Evolutionary conservation across 2,113 vertebrate genomes (phyloP).

Genomic region (Riparia riparia): DNA sequence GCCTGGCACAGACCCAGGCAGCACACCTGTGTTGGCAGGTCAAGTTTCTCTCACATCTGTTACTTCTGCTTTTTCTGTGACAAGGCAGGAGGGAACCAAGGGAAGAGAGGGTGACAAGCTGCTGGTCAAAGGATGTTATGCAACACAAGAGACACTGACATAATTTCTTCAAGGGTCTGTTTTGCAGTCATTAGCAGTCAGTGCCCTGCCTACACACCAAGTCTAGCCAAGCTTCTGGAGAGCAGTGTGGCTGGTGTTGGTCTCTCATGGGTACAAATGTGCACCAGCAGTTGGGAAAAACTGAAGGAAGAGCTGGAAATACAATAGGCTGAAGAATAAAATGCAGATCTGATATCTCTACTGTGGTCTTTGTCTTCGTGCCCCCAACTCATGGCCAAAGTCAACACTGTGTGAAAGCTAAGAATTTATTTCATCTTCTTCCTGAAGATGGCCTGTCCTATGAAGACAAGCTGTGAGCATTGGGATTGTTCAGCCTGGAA

Average conservation of each 20-base stretch:
- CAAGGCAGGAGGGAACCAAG: neutral
- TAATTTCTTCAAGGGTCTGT: neutral
- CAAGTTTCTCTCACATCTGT: neutral
- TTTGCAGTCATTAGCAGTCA: neutral
- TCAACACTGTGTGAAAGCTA: neutral
- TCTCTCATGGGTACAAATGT: neutral
- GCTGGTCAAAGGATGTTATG: neutral
- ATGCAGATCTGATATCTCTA: neutral
- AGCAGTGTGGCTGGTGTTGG: neutral
- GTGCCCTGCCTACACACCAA: neutral
- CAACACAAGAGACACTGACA: neutral
- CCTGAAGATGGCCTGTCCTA: neutral
- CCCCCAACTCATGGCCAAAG: neutral
- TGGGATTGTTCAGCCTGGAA: neutral
- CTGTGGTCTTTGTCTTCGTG: rapidly evolving
- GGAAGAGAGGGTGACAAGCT: neutral
- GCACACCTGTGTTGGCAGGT: neutral
- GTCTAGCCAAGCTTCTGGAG: neutral
- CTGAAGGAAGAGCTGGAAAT: neutral
- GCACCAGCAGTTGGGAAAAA: neutral
- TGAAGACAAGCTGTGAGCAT: neutral
- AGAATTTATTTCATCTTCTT: neutral
- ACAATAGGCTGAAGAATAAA: neutral
- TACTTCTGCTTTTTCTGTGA: neutral
- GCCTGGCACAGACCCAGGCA: neutral